Base-by-base conservation (phyloP, 2,888 invertebrate genomes). In the Cenopis cana region DNA sequence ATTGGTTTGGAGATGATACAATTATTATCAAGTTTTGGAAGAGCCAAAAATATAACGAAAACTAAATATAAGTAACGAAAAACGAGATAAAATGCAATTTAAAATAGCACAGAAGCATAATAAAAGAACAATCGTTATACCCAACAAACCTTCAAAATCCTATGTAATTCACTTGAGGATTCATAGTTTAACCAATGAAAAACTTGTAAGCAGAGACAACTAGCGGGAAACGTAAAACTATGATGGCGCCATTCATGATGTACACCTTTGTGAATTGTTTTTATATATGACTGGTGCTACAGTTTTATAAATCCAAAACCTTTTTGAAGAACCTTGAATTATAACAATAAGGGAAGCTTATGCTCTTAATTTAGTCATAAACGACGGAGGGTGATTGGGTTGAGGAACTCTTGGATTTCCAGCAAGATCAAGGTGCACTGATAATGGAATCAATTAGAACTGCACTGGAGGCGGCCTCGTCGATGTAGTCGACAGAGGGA, bases 381-480 rank as follows among this genome's bases (percentile, higher is more conserved):
- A 77, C 78, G 72, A 77, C 80, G 76, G 78, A 76, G 76, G 79
- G 76, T 78, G 79, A 79, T 79, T 84, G 75, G 80, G 88, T 89
- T 88, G 85, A 85, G 87, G 85, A 88, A 89, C 89, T 88, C 86
- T 81, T 82, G 82, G 85, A 84, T 86, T 85, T 86, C 86, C 84
- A 86, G 85, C 77, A 81, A 86, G 86, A 90, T 90, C 88, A 88
- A 91, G 92, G 92, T 92, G 92, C 87, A 82, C 86, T 88, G 88
- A 89, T 93, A 93, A 93, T 93, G 87, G 87, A 93, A 92, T 93
- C 91, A 93, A 91, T 91, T 87, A 86, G 86, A 83, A 86, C 88
- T 85, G 86, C 88, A 86, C 80, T 84, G 87, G 84, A 89, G 88
- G 87, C 86, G 82, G 85, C 89, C 82, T 87, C 87, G 82, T 84